Evolutionary conservation across 1,140 invertebrate species (phyloP).

Genomic region (Sycophila sp.): DNA sequence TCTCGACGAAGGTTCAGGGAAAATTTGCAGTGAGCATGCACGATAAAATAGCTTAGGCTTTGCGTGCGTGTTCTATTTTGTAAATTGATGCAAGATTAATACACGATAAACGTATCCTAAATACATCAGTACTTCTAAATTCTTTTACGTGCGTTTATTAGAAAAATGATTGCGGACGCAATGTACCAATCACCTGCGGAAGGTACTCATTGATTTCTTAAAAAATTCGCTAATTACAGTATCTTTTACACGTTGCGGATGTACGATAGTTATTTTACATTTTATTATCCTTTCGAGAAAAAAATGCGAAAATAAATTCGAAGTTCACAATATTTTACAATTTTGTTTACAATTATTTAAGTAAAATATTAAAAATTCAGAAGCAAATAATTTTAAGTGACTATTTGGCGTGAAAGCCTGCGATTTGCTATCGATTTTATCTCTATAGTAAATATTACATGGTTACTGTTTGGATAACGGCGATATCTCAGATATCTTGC

Average conservation of each 20-base stretch:
- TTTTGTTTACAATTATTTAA: too few relatives aligned
- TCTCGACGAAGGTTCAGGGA: conserved; percentile 27
- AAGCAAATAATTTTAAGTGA: too few relatives aligned
- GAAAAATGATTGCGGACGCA: conserved; percentile 4
- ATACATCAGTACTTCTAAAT: not conserved
- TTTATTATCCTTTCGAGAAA: too few relatives aligned
- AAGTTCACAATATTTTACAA: too few relatives aligned
- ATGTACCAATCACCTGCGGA: too few relatives aligned
- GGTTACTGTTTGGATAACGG: not conserved
- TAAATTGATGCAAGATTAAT: not conserved
- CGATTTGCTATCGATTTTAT: too few relatives aligned
- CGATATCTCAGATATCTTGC: not conserved
- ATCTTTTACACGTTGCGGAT: not conserved
- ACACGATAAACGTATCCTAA: not conserved
- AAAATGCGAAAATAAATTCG: too few relatives aligned
- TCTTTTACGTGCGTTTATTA: not conserved
- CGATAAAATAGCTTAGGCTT: conserved; percentile 5
- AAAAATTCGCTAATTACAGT: not conserved
- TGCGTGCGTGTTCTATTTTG: not conserved
- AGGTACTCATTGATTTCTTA: too few relatives aligned
- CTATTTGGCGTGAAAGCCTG: too few relatives aligned
- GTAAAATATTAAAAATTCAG: too few relatives aligned
- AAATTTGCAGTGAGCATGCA: not conserved
- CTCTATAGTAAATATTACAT: not conserved
- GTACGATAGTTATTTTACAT: too few relatives aligned